phyloP scores from a whole-genome alignment of 2,797 vertebrate genomes.

The Bufotes viridis region DNA sequence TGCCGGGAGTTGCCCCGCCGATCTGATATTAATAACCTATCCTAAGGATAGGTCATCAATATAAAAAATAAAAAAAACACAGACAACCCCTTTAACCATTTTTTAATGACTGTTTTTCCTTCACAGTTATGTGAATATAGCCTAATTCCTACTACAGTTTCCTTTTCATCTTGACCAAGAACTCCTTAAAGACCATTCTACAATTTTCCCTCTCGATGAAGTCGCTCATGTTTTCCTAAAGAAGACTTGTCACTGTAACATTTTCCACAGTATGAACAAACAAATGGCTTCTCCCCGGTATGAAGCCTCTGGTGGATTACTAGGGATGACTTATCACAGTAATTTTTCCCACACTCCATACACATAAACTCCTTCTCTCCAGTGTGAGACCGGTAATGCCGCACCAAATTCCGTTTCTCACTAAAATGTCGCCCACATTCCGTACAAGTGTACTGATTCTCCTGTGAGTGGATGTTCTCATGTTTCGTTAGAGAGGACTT shows the following conservation, averaged over 20 bases:
- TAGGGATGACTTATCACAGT: not conserved
- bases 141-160: not conserved
- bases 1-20: no score
- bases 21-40: no score
- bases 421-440: constrained; percentile 29
- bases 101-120: no score
- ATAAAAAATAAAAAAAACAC: no score
- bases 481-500: constrained; percentile 37
- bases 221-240: not conserved
- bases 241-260: constrained; percentile 5
- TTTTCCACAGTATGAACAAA: constrained; percentile 52
- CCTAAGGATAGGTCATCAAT: no score
- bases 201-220: not conserved
- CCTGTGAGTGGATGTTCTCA: constrained; percentile 14
- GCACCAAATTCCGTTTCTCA: not conserved
- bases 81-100: no score
- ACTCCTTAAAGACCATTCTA: not conserved
- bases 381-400: constrained; percentile 66
- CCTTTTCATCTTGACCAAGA: not conserved
- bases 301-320: constrained; percentile 8
- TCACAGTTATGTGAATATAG: no score
- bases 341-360: constrained; percentile 50
- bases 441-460: constrained; percentile 7
- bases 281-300: not conserved
- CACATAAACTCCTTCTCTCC: constrained; percentile 73